Evolutionary conservation across 2,113 vertebrate species (phyloP), one percentile per base, ranked within the genome.

Genomic region (Tachycineta bicolor): DNA sequence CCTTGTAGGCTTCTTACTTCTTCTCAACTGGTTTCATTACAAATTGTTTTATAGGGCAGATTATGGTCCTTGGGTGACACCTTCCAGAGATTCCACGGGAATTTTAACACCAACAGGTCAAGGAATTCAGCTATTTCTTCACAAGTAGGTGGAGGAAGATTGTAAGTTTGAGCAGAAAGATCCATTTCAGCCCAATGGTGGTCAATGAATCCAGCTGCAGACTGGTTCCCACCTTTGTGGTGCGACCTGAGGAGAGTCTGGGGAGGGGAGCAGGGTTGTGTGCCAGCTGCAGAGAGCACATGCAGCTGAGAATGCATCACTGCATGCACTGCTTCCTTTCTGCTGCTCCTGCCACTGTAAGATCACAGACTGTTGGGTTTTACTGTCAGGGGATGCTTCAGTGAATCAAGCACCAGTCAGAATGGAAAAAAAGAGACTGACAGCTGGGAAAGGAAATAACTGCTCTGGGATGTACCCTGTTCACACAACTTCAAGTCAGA

Each of bases 161-260:
- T 24, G 21, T 33, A 70, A 63, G 9, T 70, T 77, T 69, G 46
- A 59, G 76, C 69, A 69, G 24, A 67, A 37, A 64, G 15, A 16
- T 12, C 4, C 0, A 1, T 87, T 89, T 81, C 6, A 37, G 9
- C 74, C 78, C 33, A 9, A 4, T 5, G 2, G 33, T 3, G 2
- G 9, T 34, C 34, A 23, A 13, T 44, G 56, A 78, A 52, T 34
- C 50, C 50, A 78, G 23, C 25, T 70, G 63, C 73, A 89, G 21
- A 11, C 31, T 2, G 2, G 20, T 24, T 80, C 56, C 55, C 28
- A 20, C 4, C 39, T 41, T 28, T 0, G 0, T 26, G 12, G 25
- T 75, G 46, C 1, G 3, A 71, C 22, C 64, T 50, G 60, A 68
- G 74, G 44, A 55, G 60, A 58, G 9, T 63, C 8, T 82, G 31